A percentile compares a stretch with the other conserved stretches of the same genome.
Evolutionary conservation across 1,140 invertebrate genomes (phyloP).

Genomic region (Drosophila littoralis): DNA sequence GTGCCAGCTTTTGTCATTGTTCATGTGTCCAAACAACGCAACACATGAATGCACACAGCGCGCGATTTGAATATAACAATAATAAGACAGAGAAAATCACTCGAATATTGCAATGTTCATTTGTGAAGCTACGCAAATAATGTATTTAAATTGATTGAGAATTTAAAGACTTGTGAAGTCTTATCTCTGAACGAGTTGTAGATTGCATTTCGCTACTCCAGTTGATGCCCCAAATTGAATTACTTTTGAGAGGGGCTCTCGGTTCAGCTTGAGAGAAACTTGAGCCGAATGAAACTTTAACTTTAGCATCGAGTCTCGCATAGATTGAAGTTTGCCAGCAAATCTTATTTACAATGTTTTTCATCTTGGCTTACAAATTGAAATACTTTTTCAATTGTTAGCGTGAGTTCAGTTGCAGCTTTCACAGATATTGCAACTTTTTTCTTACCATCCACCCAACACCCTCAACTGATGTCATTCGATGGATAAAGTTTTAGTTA

Average conservation of each 20-base stretch:
- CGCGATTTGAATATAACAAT: slow-evolving; percentile 1
- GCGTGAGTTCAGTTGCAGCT: background rate
- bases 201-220: slow-evolving; percentile 3
- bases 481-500: slow-evolving; percentile 32
- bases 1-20: slow-evolving; percentile 8
- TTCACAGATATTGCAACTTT: slow-evolving; percentile 30
- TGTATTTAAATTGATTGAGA: slow-evolving; percentile 15
- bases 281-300: slow-evolving; percentile 7
- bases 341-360: slow-evolving; percentile 52
- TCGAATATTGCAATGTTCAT: background rate
- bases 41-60: slow-evolving; percentile 18
- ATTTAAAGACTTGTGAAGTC: slow-evolving; percentile 3
- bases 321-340: slow-evolving; percentile 34
- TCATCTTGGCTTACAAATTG: slow-evolving; percentile 56
- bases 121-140: slow-evolving; percentile 9
- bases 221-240: slow-evolving; percentile 20
- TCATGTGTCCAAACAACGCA: slow-evolving; percentile 33
- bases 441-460: slow-evolving; percentile 10
- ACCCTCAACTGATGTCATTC: slow-evolving; percentile 27
- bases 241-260: background rate
- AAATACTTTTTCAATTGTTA: slow-evolving; percentile 70
- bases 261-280: background rate
- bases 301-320: slow-evolving; percentile 1
- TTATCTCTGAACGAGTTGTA: background rate
- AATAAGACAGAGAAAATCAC: background rate